Conservation (phyloP, 2,797 vertebrate species). For the Chelon auratus region DNA sequence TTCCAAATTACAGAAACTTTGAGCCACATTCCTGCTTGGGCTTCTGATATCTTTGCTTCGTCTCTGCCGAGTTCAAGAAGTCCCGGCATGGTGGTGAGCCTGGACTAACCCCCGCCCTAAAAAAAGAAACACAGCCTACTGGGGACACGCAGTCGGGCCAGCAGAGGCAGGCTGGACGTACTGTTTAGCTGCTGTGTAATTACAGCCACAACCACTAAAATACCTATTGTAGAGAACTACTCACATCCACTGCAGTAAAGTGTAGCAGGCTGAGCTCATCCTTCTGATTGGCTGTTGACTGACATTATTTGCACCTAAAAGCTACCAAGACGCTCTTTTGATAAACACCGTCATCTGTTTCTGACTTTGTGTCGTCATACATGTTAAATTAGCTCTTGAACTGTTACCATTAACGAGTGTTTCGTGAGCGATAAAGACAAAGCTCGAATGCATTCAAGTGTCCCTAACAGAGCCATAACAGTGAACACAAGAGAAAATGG, state of each 20-base stretch:
- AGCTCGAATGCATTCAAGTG: too few species aligned
- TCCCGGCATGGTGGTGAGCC: conserved; percentile 11
- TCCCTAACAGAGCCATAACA: too few species aligned
- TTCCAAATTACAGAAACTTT: not conserved
- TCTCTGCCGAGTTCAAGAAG: not conserved
- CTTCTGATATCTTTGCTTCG: conserved; percentile 26
- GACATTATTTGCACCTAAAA: not conserved
- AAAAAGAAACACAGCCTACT: conserved; percentile 15
- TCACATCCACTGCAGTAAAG: conserved; percentile 22
- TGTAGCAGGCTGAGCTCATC: not conserved
- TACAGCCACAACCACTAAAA: conserved; percentile 60
- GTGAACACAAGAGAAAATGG: too few species aligned
- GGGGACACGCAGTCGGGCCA: conserved; percentile 17
- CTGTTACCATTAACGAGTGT: too few species aligned
- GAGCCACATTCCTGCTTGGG: not conserved
- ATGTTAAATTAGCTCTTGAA: too few species aligned
- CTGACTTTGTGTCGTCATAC: not conserved
- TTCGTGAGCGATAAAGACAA: too few species aligned
- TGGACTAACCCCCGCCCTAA: conserved; percentile 15
- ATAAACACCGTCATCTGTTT: not conserved
- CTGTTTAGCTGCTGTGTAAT: conserved; percentile 56
- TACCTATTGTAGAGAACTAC: conserved; percentile 41
- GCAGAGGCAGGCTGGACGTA: conserved; percentile 26
- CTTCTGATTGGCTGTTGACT: conserved; percentile 1
- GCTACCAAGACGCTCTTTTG: conserved; percentile 1